phyloP scores from a whole-genome alignment of 2,113 vertebrate genomes.

The Nothocercus nigrocapillus region DNA sequence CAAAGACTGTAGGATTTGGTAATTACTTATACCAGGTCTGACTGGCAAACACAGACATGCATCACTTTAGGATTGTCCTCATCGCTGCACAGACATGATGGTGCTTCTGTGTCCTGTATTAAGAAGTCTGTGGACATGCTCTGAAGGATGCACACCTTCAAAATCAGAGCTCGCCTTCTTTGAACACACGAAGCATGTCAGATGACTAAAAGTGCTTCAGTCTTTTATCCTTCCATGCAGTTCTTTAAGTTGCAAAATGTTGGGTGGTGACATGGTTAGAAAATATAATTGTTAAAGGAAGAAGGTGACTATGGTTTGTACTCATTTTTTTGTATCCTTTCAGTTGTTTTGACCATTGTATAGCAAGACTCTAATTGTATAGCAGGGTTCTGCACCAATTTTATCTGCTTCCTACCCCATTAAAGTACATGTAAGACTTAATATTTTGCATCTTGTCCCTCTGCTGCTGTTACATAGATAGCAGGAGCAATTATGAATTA shows the following conservation, averaged over 20 bases:
- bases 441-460: neutral
- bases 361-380: neutral
- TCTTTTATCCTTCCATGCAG: neutral
- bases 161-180: neutral
- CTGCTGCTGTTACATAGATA: neutral
- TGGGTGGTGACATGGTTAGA: neutral
- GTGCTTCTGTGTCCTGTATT: neutral
- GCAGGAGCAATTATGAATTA: neutral
- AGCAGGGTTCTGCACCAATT: neutral
- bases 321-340: neutral
- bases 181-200: too few species aligned
- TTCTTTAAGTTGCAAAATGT: neutral
- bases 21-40: neutral
- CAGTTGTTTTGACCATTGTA: neutral
- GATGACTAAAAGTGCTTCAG: neutral
- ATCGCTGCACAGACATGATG: fast-evolving
- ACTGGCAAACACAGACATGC: neutral
- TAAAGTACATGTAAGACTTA: neutral
- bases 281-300: neutral
- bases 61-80: neutral
- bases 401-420: neutral
- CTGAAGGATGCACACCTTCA: neutral
- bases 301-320: neutral
- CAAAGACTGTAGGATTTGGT: neutral
- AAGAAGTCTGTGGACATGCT: fast-evolving